phyloP scores from a whole-genome alignment of 2,797 vertebrate genomes.

The Acipenser transmontanus region DNA sequence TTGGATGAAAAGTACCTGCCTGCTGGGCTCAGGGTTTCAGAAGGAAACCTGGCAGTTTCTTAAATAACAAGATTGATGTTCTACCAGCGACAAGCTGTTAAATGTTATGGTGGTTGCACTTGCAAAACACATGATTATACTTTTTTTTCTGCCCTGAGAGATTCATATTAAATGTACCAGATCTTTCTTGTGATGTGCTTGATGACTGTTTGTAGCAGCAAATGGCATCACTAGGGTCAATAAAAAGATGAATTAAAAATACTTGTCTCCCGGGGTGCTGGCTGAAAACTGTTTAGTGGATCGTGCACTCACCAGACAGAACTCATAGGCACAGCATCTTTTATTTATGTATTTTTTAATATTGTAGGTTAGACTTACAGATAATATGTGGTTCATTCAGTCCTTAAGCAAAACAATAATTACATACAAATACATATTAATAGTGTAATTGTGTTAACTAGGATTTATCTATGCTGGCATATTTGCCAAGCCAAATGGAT shows the following conservation, averaged over 20 bases:
- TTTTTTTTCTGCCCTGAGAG: conserved; percentile 40
- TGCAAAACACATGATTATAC: conserved; percentile 49
- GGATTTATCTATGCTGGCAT: background rate
- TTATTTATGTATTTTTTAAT: background rate
- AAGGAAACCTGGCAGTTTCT: background rate
- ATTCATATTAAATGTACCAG: conserved; percentile 53
- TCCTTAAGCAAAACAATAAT: too few relatives aligned
- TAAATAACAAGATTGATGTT: conserved; percentile 19
- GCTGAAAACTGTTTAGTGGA: conserved; percentile 17
- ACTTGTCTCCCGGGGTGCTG: conserved; percentile 35
- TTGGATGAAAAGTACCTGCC: background rate
- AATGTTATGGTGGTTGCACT: conserved; percentile 45
- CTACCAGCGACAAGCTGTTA: conserved; percentile 30
- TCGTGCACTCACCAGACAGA: conserved; percentile 36
- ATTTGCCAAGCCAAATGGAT: conserved; percentile 22
- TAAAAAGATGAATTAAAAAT: conserved; percentile 69
- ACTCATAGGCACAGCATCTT: conserved; percentile 16
- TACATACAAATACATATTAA: too few relatives aligned
- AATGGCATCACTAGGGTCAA: conserved; percentile 58
- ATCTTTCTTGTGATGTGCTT: conserved; percentile 64
- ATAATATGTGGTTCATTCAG: too few relatives aligned
- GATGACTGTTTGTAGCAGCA: conserved; percentile 60
- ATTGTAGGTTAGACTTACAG: too few relatives aligned
- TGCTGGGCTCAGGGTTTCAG: background rate
- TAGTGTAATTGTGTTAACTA: too few relatives aligned